Base-by-base conservation (phyloP, 2,888 invertebrate species). In the Erynnis tages region DNA sequence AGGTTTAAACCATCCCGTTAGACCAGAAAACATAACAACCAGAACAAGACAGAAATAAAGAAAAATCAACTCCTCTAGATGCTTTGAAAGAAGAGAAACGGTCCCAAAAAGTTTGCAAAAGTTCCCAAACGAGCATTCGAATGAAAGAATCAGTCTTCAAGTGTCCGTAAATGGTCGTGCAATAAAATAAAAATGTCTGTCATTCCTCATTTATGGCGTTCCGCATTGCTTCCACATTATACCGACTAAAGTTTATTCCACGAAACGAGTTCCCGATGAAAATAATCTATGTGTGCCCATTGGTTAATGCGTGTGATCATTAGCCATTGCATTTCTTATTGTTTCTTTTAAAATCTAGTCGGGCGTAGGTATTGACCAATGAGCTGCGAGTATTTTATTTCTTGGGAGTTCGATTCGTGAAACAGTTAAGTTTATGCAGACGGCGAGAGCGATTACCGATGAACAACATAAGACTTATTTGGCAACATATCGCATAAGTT, bases 211-310 rank as follows among this genome's bases (percentile, higher is more conserved):
- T 71, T 70, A 71, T 67, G 57, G 57, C 66, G 69, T 77, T 76
- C 76, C 76, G 73, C 76, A 74, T 76, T 74, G 73, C 72, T 60
- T 66, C 69, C 64, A 65, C 64, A 71, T 74, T 73, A 72, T 73
- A n/a, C n/a, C 69, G 72, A 66, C 61, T 68, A 70, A n/a, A n/a
- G n/a, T n/a, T n/a, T n/a, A n/a, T n/a, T n/a, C n/a, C n/a, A n/a
- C n/a, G n/a, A n/a, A n/a, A n/a, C n/a, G n/a, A n/a, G n/a, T n/a
- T n/a, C n/a, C n/a, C n/a, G n/a, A n/a, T n/a, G n/a, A n/a, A n/a
- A n/a, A n/a, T n/a, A n/a, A n/a, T n/a, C n/a, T n/a, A n/a, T n/a
- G n/a, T n/a, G n/a, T n/a, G n/a, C n/a, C n/a, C n/a, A n/a, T n/a
- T n/a, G n/a, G n/a, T n/a, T n/a, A n/a, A n/a, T n/a, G n/a, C n/a